Conservation (phyloP, 2,888 invertebrate species). For the Drosophila pseudotalamancana region DNA sequence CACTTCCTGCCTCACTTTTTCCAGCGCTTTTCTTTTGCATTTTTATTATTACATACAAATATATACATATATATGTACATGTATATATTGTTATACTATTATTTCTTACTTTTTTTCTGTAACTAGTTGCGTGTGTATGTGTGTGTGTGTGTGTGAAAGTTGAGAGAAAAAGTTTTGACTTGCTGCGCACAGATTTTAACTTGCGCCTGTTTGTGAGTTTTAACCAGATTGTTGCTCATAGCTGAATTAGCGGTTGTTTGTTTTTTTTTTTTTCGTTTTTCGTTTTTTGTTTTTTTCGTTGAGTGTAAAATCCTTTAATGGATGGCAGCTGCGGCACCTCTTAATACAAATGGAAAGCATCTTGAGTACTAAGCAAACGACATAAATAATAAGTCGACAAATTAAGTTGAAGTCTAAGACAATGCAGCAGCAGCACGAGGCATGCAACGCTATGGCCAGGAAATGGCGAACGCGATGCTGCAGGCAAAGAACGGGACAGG, state of each 20-base stretch:
- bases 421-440: no score
- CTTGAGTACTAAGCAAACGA: conserved; percentile 25
- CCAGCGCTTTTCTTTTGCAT: conserved; percentile 20
- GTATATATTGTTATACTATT: conserved; percentile 2
- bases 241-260: conserved; percentile 65
- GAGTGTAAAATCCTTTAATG: conserved; percentile 22
- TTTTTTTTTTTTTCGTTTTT: no score
- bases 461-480: conserved; percentile 43
- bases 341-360: conserved; percentile 16
- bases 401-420: conserved; percentile 56
- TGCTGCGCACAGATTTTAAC: conserved; percentile 53
- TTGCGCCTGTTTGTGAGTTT: conserved; percentile 47
- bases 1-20: conserved; percentile 51
- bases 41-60: conserved; percentile 13
- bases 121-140: conserved; percentile 33
- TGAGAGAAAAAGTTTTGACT: conserved; percentile 48
- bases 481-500: background rate
- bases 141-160: conserved; percentile 46
- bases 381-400: conserved; percentile 71
- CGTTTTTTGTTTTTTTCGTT: conserved; percentile 33
- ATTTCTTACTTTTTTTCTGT: conserved; percentile 25
- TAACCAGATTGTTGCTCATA: conserved; percentile 67
- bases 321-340: background rate
- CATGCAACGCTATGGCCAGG: conserved; percentile 14
- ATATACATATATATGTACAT: no score